phyloP scores from a whole-genome alignment of 2,113 vertebrate species.

The Bubo bubo region DNA sequence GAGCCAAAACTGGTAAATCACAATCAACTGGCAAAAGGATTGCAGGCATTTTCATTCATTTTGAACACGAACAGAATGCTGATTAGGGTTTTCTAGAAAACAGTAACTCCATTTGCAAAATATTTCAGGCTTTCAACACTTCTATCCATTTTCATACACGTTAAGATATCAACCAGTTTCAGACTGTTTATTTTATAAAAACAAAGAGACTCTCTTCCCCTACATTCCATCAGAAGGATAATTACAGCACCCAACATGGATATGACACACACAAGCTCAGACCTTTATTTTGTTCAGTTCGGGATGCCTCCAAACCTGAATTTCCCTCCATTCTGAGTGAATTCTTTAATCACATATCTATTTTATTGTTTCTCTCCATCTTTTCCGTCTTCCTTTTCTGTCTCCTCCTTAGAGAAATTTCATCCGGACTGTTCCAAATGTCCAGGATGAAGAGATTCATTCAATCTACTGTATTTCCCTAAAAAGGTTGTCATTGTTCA shows the following conservation, averaged over 20 bases:
- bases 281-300: neutral
- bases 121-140: neutral
- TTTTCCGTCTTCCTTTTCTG: neutral
- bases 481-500: neutral
- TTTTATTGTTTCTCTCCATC: neutral
- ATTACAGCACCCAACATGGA: neutral
- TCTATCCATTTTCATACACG: neutral
- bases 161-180: neutral
- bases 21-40: neutral
- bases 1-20: neutral
- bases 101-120: neutral
- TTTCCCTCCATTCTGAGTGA: neutral
- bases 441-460: neutral
- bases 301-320: neutral
- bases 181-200: neutral
- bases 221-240: neutral
- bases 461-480: neutral
- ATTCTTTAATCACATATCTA: neutral
- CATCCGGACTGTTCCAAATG: neutral
- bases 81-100: neutral
- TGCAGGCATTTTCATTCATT: neutral
- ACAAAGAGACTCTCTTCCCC: neutral
- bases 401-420: neutral
- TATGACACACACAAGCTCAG: neutral
- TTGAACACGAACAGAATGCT: neutral